Base-by-base conservation (phyloP, 1,140 invertebrate species). In the Meloidogyne hapla region DNA sequence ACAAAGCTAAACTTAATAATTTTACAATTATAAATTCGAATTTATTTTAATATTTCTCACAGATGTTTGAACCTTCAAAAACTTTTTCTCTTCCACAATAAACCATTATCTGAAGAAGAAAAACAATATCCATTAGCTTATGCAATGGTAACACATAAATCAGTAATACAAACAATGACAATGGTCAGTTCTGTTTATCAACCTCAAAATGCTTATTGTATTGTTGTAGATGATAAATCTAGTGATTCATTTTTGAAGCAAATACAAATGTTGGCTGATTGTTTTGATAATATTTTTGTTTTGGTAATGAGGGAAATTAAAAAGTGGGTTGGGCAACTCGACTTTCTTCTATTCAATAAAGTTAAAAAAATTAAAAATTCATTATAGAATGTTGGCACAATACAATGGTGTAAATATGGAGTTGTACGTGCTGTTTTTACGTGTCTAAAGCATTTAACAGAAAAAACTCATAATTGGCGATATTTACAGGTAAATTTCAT, bases 201-300 rank as follows among this genome's bases (percentile, higher is more conserved):
- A 28, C 83, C 83, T 18, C 84, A 84, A 75, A 85, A 84, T 68
- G 69, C 76, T 15, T 84, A 80, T 67, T 85, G 84, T 56, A 76
- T 84, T 42, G 79, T 81, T 40, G 78, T 85, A 1, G 83, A 84
- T 74, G 80, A 69, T 13, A 70, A 79, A n/a, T 66, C 70, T 45
- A 48, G 62, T 21, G 65, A 76, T 25, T 38, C 75, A 10, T 84
- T 82, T 69, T 84, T 84, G 38, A 26, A 66, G 10, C 21, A 74
- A 10, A 82, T 84, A 67, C 28, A 78, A 25, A 48, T 72, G 8
- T 25, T 84, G 6, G 28, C 76, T 6, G 74, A 79, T n/a, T 84
- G 83, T 67, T 80, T 84, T 63, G 69, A 81, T 5, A 83, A 84
- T 69, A 74, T 84, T 62, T 78, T 72, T 61, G 82, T 86, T 40